Base-by-base conservation (phyloP, 2,888 invertebrate genomes). In the Hydrotaea cyrtoneurina region DNA sequence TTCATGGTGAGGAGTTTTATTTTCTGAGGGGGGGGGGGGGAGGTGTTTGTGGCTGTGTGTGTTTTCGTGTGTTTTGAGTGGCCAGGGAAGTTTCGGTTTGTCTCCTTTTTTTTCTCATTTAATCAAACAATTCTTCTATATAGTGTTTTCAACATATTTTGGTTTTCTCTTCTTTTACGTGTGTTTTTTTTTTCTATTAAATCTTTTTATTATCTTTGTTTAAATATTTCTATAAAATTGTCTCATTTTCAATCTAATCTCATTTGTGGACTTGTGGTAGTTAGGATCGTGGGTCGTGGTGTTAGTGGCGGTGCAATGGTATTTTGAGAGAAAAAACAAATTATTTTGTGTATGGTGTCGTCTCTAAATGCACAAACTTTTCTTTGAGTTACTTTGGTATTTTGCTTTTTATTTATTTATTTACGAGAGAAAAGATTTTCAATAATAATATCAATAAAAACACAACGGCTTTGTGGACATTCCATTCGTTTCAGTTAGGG, bases 61-160 rank as follows among this genome's bases (percentile, higher is more conserved):
- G 23, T 66, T 36, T 23, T 71, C 71, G 4, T 23, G 19, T 46
- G 31, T n/a, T n/a, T n/a, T n/a, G 53, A 7, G 72, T 50, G 71
- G 15, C 71, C 72, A 53, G 50, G 50, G 50, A n/a, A n/a, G 50
- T 50, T 50, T n/a, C n/a, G 50, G 31, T 46, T 31, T 39, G 31
- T 46, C 17, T 39, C 39, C 53, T 10, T 71, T 36, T 26, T 71
- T 71, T 71, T 26, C 64, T 76, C 15, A n/a, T 50, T 69, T 50
- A 36, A 31, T 55, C 21, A 59, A 74, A 74, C 59, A 74, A 59
- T 74, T 74, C 11, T 62, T 46, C 59, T 74, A 74, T 74, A 86
- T 84, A 86, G 86, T 86, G 82, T 53, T 83, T 80, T 85, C n/a
- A 85, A 86, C 80, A 83, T 76, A 80, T 53, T 82, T 23, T 78